These are phyloP conservation scores for Garrulus glandarius DNA, from an alignment of 2,797 vertebrate genomes.

Conservation along the genomic window DNA sequence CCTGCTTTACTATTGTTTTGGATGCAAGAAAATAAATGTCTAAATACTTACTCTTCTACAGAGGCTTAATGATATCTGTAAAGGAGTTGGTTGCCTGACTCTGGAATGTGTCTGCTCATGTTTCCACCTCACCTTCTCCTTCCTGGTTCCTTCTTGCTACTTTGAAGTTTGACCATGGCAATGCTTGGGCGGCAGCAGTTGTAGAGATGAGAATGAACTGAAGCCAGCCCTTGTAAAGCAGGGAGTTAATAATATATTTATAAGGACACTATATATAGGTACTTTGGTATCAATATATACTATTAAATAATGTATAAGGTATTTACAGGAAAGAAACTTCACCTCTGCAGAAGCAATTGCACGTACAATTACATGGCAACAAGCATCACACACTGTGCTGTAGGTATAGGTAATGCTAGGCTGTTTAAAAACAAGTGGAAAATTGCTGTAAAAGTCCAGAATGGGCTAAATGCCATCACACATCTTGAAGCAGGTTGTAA, in stretches of 20 bases:
- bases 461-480: neutral
- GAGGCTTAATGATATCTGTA: neutral
- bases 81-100: neutral
- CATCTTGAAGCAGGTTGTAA: neutral
- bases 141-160: neutral
- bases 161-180: neutral
- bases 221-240: conserved; percentile 16
- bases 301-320: conserved; percentile 59
- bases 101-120: neutral
- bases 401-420: neutral
- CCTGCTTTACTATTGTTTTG: neutral
- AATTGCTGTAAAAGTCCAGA: neutral
- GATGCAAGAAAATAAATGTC: neutral
- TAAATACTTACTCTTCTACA: neutral
- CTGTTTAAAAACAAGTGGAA: neutral
- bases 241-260: conserved; percentile 44
- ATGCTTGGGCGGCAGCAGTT: neutral
- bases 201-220: conserved; percentile 15
- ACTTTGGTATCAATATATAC: conserved; percentile 34
- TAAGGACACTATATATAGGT: conserved; percentile 44
- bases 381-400: neutral
- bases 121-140: neutral
- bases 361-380: neutral
- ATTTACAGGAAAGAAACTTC: conserved; percentile 50
- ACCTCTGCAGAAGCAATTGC: neutral